Percentiles rank a stretch among this genome's conserved stretches.
Conservation (phyloP, 2,113 vertebrate species). For the Fregata magnificens region DNA sequence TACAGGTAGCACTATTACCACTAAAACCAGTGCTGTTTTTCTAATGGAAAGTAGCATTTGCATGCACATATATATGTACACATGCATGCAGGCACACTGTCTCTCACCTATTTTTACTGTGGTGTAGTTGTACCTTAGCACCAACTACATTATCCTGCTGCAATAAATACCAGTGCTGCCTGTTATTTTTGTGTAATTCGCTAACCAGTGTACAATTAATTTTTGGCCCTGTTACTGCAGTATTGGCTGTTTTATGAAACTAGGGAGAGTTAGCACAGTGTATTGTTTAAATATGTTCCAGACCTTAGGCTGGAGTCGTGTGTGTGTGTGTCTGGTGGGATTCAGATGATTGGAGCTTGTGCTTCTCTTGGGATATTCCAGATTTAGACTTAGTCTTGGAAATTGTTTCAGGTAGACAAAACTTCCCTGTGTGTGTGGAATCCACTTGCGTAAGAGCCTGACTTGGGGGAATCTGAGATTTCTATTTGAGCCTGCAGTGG, state of each 20-base stretch:
- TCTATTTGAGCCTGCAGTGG: neutral
- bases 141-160: neutral
- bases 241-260: slow-evolving; percentile 51
- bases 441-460: neutral
- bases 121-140: neutral
- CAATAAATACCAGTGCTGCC: neutral
- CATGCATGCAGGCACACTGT: fast-evolving
- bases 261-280: neutral
- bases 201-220: slow-evolving; percentile 39
- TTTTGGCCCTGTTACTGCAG: slow-evolving; percentile 43
- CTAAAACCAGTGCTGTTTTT: neutral
- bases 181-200: neutral
- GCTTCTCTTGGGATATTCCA: slow-evolving; percentile 32
- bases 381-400: slow-evolving; percentile 21
- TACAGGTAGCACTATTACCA: neutral
- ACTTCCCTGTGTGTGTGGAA: neutral
- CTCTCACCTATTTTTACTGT: neutral
- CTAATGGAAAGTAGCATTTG: neutral
- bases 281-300: slow-evolving; percentile 57
- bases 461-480: neutral
- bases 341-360: slow-evolving; percentile 27
- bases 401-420: slow-evolving; percentile 39
- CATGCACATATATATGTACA: fast-evolving
- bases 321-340: neutral
- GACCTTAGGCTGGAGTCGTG: slow-evolving; percentile 33